Base-by-base conservation (phyloP, 2,888 invertebrate genomes). In the Macaria liturata region DNA sequence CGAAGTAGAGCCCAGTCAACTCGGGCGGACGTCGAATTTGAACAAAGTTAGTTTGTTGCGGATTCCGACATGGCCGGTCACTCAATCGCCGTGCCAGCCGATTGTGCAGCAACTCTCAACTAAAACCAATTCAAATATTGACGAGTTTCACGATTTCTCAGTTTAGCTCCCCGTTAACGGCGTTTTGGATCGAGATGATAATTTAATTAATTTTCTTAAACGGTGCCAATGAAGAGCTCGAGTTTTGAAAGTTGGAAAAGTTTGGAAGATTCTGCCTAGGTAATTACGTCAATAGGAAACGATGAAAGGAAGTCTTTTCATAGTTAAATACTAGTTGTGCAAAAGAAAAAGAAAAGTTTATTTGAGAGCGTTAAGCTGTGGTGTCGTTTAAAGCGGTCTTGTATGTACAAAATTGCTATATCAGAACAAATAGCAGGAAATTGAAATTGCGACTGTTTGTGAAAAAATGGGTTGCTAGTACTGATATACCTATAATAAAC, bases 11-110 rank as follows among this genome's bases (percentile, higher is more conserved):
- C 55, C 66, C 66, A 70, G 69, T 67, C 64, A 71, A 76, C 76
- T 77, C 75, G 75, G 67, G 65, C 64, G 71, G 76, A 74, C 74
- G 74, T 74, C 67, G 71, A 78, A 77, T 81, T 79, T 76, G 72
- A 77, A 71, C 76, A 79, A 83, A 83, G 77, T 80, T 76, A 81
- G 80, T 84, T 82, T 77, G 81, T 81, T 78, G 78, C 77, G 80
- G 74, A 73, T 71, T 73, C 71, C 73, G 74, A 78, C 78, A 78
- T 74, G 75, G 74, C 72, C 67, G 68, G 78, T 79, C 77, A 80
- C 78, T 83, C 77, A 74, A 75, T 73, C 63, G 64, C 51, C 62
- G 60, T 64, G 66, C 39, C 61, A 42, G 62, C 62, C 63, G 50
- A 62, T 62, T 61, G 62, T 56, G 54, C 57, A 46, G 54, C 60